A percentile compares a stretch with the other conserved stretches of the same genome.
Evolutionary conservation across 2,797 vertebrate species (phyloP).

Genomic region (Phaenicophaeus curvirostris): DNA sequence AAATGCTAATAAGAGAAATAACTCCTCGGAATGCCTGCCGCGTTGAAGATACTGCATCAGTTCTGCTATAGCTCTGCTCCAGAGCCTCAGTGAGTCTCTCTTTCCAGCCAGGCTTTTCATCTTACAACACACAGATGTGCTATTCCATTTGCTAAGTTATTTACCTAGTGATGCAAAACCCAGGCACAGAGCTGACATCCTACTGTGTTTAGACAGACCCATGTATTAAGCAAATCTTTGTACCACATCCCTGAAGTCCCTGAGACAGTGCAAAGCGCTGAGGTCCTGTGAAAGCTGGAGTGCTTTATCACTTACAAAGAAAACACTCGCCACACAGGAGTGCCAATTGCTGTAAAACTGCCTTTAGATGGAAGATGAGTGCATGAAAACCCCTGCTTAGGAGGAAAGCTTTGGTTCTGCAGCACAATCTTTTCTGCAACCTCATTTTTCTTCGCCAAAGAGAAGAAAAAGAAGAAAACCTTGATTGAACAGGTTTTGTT

Average conservation of each 20-base stretch:
- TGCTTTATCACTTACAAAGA: neutral
- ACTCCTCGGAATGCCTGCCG: neutral
- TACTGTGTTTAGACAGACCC: neutral
- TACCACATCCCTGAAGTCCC: neutral
- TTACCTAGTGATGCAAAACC: neutral
- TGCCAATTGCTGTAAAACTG: neutral
- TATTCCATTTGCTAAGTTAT: neutral
- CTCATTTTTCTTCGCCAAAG: neutral
- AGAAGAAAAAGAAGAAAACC: constrained; percentile 20
- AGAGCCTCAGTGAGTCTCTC: neutral
- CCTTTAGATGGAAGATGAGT: neutral
- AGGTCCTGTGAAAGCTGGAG: neutral
- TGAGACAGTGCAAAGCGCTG: neutral
- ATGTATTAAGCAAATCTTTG: neutral
- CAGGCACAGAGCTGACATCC: neutral
- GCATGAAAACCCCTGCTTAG: neutral
- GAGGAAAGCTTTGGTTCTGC: neutral
- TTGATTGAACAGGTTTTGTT: constrained; percentile 33
- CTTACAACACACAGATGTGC: neutral
- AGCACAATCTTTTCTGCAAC: neutral
- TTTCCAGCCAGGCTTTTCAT: neutral
- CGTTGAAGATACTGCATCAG: neutral
- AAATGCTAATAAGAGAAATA: neutral
- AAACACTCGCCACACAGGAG: neutral
- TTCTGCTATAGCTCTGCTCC: neutral